Evolutionary conservation across 2,888 invertebrate genomes (phyloP), one percentile per base, ranked within the genome.

Genomic region (Nephrotoma appendiculata): DNA sequence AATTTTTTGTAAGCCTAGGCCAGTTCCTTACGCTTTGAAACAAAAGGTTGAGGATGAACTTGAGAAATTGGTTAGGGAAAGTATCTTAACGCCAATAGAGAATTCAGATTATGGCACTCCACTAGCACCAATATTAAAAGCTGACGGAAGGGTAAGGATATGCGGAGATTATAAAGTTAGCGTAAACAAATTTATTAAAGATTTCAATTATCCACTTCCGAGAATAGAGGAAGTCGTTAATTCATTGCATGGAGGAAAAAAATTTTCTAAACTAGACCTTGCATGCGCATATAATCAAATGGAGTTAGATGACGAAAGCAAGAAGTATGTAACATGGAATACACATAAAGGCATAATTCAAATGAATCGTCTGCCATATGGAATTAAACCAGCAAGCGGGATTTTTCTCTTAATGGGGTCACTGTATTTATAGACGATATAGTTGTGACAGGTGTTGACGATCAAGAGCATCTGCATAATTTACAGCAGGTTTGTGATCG

Each of bases 381-480:
- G 90, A 0, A 89, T 89, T 85, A 90, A 90, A 44, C 89, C 90
- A n/a, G 90, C 90, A 1, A 89, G 90, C n/a, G 89, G 90, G 11
- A 90, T 90, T 88, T 91, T 90, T 88, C 90, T 2, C 87, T 89
- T 9, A 85, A 4, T 2, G 87, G 88, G 11, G 88, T 87, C 9
- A 87, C 88, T 0, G 87, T 88, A 5, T 88, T 88, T 57, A 86
- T 88, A 12, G 90, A 90, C 87, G 90, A 91, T 86, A 89, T 89
- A 41, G 87, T 90, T 5, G 88, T 90, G n/a, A 89, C 89, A n/a
- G 89, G 89, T n/a, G 87, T 15, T 31, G 87, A 87, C 41, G 86
- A 87, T 12, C 43, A 86, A 41, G 88, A 89, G 12, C 89, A 90
- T 88, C 48, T 89, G 6, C 11, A 86, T 15, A 89, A 89, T 87